Percentiles rank a stretch among this genome's conserved stretches.
phyloP scores from a whole-genome alignment of 2,113 vertebrate genomes.

The Dermatemys mawii region DNA sequence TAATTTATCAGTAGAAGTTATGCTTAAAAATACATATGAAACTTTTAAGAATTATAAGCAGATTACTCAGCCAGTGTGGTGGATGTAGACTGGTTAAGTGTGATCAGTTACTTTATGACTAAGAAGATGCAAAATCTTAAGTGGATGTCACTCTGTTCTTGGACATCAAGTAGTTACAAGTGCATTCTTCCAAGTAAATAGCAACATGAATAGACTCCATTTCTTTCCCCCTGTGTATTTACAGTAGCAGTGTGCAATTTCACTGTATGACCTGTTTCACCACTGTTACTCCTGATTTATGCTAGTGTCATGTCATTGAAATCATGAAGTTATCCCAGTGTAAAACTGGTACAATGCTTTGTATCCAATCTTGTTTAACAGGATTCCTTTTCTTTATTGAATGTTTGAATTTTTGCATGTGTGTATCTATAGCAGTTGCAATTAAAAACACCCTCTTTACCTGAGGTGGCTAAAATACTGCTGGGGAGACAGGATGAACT shows the following conservation, averaged over 20 bases:
- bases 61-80: background rate
- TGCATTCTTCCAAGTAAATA: background rate
- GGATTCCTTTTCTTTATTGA: background rate
- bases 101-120: background rate
- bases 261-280: background rate
- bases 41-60: background rate
- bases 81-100: background rate
- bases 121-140: background rate
- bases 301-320: background rate
- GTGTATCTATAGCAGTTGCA: background rate
- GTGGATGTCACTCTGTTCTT: background rate
- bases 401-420: background rate
- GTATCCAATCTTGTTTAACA: background rate
- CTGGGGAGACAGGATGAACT: constrained; percentile 1
- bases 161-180: fast-evolving
- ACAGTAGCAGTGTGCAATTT: background rate
- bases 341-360: background rate
- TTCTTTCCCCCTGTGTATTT: background rate
- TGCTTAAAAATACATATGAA: background rate
- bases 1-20: background rate
- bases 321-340: background rate
- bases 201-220: background rate
- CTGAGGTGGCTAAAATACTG: background rate
- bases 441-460: constrained; percentile 10
- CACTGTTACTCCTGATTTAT: background rate